Base-by-base conservation (phyloP, 1,140 invertebrate genomes). In the Hirudo medicinalis region DNA sequence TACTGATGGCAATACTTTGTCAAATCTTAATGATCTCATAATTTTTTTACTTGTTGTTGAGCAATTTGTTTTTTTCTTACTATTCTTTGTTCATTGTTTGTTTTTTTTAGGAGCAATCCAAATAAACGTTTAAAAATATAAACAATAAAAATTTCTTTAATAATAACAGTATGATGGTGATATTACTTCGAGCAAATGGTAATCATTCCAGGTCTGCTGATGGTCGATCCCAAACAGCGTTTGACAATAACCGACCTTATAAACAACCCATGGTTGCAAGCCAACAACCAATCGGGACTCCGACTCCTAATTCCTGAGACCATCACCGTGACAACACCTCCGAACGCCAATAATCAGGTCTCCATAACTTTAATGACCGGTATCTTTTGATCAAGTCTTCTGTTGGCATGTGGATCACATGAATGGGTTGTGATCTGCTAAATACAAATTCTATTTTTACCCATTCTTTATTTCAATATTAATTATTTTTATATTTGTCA, bases 181-280 rank as follows among this genome's bases (percentile, higher is more conserved):
- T n/a, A n/a, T n/a, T n/a, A n/a, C n/a, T n/a, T n/a, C n/a, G n/a
- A 15, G 19, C 57, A 32, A 63, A 63, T 8, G 29, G 17, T 63
- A n/a, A 57, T 32, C 36, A 29, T 78, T 75, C 9, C 74, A 81
- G 86, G 87, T 17, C 82, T 95, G 29, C 80, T 95, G 29, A 89
- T 88, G 0, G 88, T 92, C 0, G 89, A 94, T 77, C 89, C 91
- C 0, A 82, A 80, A 27, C 85, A 87, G 75, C 83, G 92, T 71
- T 79, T 92, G 8, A 86, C 85, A 36, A 87, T 92, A 79, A 75
- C 76, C 19, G 86, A 89, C 57, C 80, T 92, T 0, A 78, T 85
- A 0, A 79, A 81, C 11, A 87, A 88, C 77, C 80, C 85, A 9
- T 92, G 90, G 90, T 72, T 91, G 32, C 76, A 79, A 69, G 83